These are phyloP conservation scores for Zootoca vivipara DNA, from an alignment of 2,113 vertebrate genomes.

Conservation along the genomic window DNA sequence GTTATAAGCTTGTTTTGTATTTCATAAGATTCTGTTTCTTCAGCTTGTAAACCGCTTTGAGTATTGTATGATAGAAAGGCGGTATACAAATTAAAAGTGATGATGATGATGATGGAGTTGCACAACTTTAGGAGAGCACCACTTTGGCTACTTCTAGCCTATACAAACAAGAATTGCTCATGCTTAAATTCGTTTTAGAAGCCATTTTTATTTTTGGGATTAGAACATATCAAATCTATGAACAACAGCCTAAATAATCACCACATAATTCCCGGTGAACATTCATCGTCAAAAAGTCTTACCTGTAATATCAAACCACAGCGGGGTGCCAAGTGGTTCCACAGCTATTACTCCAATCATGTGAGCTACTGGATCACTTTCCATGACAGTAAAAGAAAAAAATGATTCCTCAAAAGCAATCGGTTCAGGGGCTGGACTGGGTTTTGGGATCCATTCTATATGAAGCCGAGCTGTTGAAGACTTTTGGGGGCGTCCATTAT, in stretches of 20 bases:
- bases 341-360: constrained; percentile 95
- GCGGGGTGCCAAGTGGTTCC: constrained; percentile 83
- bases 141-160: too few species aligned
- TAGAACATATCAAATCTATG: neutral
- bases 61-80: too few species aligned
- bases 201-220: neutral
- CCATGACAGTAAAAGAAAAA: constrained; percentile 95
- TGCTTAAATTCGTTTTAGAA: neutral
- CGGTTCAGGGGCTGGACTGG: constrained; percentile 73
- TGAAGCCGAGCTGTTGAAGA: constrained; percentile 92
- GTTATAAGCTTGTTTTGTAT: too few species aligned
- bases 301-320: constrained; percentile 99
- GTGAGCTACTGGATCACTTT: constrained; percentile 95
- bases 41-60: too few species aligned
- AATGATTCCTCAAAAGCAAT: constrained; percentile 90
- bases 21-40: too few species aligned
- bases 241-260: neutral
- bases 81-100: too few species aligned
- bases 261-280: neutral
- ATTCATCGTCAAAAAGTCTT: constrained; percentile 40
- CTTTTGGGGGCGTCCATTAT: constrained; percentile 97
- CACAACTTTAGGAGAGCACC: too few species aligned
- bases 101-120: too few species aligned
- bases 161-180: neutral
- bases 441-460: constrained; percentile 95